These are phyloP conservation scores for Drosophila sturtevanti DNA, from an alignment of 1,140 invertebrate species.

Conservation along the genomic window DNA sequence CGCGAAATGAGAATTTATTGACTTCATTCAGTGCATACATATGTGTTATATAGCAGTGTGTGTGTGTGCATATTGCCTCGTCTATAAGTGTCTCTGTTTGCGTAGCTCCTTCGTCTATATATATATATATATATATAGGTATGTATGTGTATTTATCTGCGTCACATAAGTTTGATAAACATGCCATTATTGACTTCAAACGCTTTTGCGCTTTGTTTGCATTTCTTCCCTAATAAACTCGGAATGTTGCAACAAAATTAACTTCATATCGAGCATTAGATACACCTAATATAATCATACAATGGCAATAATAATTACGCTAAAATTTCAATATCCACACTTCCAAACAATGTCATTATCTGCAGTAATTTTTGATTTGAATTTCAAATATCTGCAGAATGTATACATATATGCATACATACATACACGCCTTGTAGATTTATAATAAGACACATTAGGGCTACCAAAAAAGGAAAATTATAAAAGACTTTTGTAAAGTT, in stretches of 20 bases:
- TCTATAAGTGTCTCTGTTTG: constrained; percentile 58
- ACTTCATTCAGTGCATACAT: constrained; percentile 45
- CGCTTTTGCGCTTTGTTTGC: constrained; percentile 53
- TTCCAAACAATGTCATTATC: not conserved
- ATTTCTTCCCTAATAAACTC: constrained; percentile 71
- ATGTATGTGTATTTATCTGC: constrained; percentile 54
- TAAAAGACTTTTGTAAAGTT: not conserved
- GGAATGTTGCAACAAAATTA: constrained; percentile 33
- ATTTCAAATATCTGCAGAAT: not conserved
- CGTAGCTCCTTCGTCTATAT: constrained; percentile 5
- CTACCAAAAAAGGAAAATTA: not conserved
- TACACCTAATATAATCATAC: too few relatives aligned
- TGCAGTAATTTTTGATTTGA: not conserved
- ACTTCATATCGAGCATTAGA: too few relatives aligned
- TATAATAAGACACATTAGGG: not conserved
- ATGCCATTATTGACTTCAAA: constrained; percentile 39
- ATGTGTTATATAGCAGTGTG: not conserved
- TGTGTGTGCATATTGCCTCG: constrained; percentile 23
- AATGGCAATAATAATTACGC: constrained; percentile 41
- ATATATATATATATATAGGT: too few relatives aligned
- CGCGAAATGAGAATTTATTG: constrained; percentile 78
- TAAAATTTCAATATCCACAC: constrained; percentile 3
- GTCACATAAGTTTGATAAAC: constrained; percentile 67
- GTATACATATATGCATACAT: too few relatives aligned
- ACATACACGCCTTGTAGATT: too few relatives aligned